Evolutionary conservation across 2,113 vertebrate species (phyloP), one percentile per base, ranked within the genome.

Genomic region (Fregata magnificens): DNA sequence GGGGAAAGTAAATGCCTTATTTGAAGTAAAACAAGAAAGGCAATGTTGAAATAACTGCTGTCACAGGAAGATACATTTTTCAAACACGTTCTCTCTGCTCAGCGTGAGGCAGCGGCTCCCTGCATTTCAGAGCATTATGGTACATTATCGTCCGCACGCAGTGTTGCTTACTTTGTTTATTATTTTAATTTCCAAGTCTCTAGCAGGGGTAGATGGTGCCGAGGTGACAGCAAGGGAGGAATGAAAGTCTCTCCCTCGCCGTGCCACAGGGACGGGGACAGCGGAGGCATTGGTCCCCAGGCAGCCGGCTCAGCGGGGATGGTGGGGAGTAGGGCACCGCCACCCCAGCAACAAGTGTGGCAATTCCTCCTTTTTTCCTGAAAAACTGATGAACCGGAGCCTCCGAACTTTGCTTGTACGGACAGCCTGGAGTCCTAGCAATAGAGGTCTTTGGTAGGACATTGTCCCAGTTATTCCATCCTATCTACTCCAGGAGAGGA

Each of bases 11-110:
- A 96, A 90, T n/a, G 59, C 55, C 74, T 96, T 97, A 92, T 95
- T 50, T 90, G 66, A 89, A 86, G 79, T 88, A 55, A 91, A 91
- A 91, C 66, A 50, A 36, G 55, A 82, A 96, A 93, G 76, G 80
- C 56, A 82, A 88, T 92, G 49, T 97, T 92, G 97, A 98, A 97
- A 97, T 97, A 97, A 96, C 93, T 96, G 86, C 83, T 96, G 62
- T 94, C 18, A 24, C 80, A 95, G 63, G 72, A 88, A 95, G 81
- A 96, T 67, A 45, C 38, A 45, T 82, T 91, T 95, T 96, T 96
- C 71, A 94, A 55, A 38, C 62, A 82, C 38, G 3, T 59, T 49
- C 82, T 65, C 84, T 88, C 45, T 38, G 42, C 91, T 97, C 96
- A 88, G 95, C 52, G 0, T 81, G 93, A 82, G 59, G 45, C 83